Conservation (phyloP, 2,888 invertebrate species). For the Sesia apiformis region DNA sequence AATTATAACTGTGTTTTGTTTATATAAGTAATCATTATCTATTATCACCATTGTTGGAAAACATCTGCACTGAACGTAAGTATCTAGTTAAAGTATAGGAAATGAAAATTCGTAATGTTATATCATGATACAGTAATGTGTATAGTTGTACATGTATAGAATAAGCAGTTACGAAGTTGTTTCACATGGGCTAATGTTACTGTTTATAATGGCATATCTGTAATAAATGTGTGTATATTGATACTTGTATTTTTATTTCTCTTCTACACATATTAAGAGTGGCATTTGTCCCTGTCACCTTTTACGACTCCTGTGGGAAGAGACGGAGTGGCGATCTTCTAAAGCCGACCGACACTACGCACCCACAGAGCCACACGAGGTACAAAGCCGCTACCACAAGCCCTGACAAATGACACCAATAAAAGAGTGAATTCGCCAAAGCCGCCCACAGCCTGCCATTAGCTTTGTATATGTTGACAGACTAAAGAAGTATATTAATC, state of each 20-base stretch:
- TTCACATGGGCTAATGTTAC: slow-evolving; percentile 58
- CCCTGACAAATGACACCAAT: too few relatives aligned
- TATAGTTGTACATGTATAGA: slow-evolving; percentile 36
- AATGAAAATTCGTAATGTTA: neutral
- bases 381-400: too few relatives aligned
- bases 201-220: slow-evolving; percentile 68
- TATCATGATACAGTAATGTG: slow-evolving; percentile 7
- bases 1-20: too few relatives aligned
- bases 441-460: too few relatives aligned
- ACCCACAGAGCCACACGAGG: too few relatives aligned
- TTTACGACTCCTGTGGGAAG: neutral
- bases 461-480: too few relatives aligned
- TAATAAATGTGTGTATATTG: slow-evolving; percentile 73
- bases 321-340: too few relatives aligned
- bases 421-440: too few relatives aligned
- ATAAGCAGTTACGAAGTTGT: slow-evolving; percentile 55
- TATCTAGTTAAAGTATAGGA: neutral
- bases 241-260: slow-evolving; percentile 21
- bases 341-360: too few relatives aligned
- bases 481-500: too few relatives aligned
- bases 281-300: neutral
- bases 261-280: neutral
- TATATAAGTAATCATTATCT: too few relatives aligned
- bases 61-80: neutral
- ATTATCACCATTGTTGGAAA: too few relatives aligned